Evolutionary conservation across 2,888 invertebrate genomes (phyloP), one percentile per base, ranked within the genome.

Genomic region (Schizotus pectinicornis): DNA sequence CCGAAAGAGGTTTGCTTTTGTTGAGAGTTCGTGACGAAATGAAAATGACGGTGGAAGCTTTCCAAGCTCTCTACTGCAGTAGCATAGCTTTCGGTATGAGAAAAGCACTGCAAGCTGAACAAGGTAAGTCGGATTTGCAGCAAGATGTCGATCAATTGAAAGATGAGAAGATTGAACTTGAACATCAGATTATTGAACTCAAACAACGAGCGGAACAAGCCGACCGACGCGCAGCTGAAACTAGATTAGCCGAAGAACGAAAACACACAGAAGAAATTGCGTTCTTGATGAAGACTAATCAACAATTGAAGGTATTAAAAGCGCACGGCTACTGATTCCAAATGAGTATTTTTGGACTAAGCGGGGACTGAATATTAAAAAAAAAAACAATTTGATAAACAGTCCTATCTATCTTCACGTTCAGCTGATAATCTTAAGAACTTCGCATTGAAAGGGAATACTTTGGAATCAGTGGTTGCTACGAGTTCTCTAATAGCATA

Each of bases 61-160:
- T 96, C 76, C 95, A 97, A 79, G 94, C 95, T 0, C 83, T 99
- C 1, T 97, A 98, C 75, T 98, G 98, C 78, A 97, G 97, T 79
- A 95, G 97, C 51, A 94, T 98, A 48, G 97, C 98, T 0, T 99
- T 97, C 77, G 98, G 97, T 22, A 95, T 98, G 89, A 86, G 98
- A 61, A 98, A 99, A 82, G 95, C 98, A n/a, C 81, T 98, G 54
- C 93, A 94, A 85, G 90, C 94, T 0, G 94, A 95, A 75, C 92
- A 94, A 82, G 92, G 94, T 11, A 95, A 95, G 76, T 90, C 91
- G 59, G 90, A 92, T 77, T 81, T 92, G 34, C 86, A 91, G 73
- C 87, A 88, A 48, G 86, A 88, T 75, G 90, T 93, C 0, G 88
- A 89, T 43, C 84, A 85, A 49, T 78, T 94, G 55, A 87, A 87